Conservation (phyloP, 1,140 invertebrate genomes). For the Drosophila carrolli region DNA sequence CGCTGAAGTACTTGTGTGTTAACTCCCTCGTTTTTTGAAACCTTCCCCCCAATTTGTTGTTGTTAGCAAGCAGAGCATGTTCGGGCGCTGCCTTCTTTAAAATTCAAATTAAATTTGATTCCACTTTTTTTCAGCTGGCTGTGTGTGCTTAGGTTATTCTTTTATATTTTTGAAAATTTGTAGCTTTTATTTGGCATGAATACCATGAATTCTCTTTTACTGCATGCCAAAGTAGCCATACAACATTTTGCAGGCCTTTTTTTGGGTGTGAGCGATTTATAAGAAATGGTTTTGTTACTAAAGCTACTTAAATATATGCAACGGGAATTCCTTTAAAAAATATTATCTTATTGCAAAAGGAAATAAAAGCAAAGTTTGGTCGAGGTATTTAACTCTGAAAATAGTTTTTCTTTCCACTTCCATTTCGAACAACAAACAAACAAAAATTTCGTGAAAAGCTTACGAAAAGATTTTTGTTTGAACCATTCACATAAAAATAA, state of each 20-base stretch:
- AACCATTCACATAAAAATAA: slow-evolving; percentile 12
- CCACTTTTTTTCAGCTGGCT: slow-evolving; percentile 31
- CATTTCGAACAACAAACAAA: slow-evolving; percentile 2
- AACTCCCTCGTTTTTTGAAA: slow-evolving; percentile 26
- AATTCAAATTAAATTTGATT: slow-evolving; percentile 78
- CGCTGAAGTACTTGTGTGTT: slow-evolving; percentile 45
- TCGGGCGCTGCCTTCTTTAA: slow-evolving; percentile 62
- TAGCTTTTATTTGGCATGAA: slow-evolving; percentile 57
- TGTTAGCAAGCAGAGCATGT: slow-evolving; percentile 56
- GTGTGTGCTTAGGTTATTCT: slow-evolving; percentile 21
- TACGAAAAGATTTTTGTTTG: slow-evolving; percentile 19
- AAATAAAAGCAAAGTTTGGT: background rate
- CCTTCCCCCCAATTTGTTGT: slow-evolving; percentile 29
- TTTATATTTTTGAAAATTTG: slow-evolving; percentile 40
- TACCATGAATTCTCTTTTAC: slow-evolving; percentile 53
- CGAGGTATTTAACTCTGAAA: slow-evolving; percentile 12
- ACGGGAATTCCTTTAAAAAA: slow-evolving; percentile 1
- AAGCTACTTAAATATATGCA: slow-evolving; percentile 43
- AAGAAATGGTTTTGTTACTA: slow-evolving; percentile 13
- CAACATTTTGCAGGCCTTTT: slow-evolving; percentile 22
- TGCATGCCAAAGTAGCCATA: slow-evolving; percentile 52
- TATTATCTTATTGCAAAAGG: slow-evolving; percentile 3
- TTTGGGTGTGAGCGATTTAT: slow-evolving; percentile 8
- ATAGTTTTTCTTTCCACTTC: slow-evolving; percentile 8
- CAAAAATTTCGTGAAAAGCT: slow-evolving; percentile 20